phyloP scores from a whole-genome alignment of 2,797 vertebrate species.

The Erethizon dorsatum region DNA sequence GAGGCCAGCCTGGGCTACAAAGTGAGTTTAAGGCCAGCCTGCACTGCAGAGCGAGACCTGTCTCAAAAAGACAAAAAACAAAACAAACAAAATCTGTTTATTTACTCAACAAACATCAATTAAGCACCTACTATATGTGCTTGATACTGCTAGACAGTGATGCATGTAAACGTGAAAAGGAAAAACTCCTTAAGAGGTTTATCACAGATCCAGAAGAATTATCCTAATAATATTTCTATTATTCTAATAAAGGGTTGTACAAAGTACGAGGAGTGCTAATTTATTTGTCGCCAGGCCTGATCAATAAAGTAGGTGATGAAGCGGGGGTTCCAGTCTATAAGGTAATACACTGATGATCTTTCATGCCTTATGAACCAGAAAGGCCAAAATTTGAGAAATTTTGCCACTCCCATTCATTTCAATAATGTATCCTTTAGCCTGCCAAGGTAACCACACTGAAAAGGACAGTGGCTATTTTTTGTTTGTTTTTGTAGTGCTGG shows the following conservation, averaged over 20 bases:
- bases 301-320: slow-evolving; percentile 14
- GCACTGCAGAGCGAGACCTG: not conserved
- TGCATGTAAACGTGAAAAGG: not conserved
- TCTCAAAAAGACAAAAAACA: not conserved
- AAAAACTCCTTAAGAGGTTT: not conserved
- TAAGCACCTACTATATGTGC: not conserved
- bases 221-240: not conserved
- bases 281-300: not conserved
- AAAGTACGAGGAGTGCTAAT: not conserved
- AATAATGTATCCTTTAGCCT: slow-evolving; percentile 9
- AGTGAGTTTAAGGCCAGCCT: not conserved
- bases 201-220: slow-evolving; percentile 2
- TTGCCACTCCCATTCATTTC: not conserved
- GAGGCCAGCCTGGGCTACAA: not conserved
- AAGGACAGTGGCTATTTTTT: not conserved
- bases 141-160: not conserved
- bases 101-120: not conserved
- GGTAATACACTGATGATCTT: not conserved
- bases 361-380: not conserved
- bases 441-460: not conserved
- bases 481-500: not conserved
- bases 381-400: not conserved
- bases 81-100: not conserved
- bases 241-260: not conserved
- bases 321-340: not conserved